These are phyloP conservation scores for Catamblyrhynchus diadema DNA, from an alignment of 2,797 vertebrate genomes.

Conservation along the genomic window DNA sequence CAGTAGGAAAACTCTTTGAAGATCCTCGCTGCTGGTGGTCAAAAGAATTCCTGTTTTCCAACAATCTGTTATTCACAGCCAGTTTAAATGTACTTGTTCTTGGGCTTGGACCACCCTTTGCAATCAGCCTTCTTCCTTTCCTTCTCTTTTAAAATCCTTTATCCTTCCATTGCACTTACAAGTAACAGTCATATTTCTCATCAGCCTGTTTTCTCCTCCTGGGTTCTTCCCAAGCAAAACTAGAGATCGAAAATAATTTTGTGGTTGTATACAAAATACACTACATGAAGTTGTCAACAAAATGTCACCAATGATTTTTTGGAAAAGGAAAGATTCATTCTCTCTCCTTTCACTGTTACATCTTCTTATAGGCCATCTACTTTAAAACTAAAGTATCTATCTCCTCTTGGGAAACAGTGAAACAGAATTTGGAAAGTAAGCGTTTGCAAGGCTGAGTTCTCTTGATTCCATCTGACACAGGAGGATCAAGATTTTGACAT, in stretches of 20 bases:
- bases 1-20: background rate
- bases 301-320: background rate
- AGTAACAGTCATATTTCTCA: background rate
- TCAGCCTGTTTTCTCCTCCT: background rate
- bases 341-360: background rate
- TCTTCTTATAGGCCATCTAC: background rate
- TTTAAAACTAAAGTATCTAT: background rate
- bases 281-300: background rate
- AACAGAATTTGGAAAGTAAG: background rate
- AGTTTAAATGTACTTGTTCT: background rate
- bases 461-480: background rate
- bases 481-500: background rate
- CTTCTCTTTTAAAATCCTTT: background rate
- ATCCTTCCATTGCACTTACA: background rate
- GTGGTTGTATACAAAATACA: background rate
- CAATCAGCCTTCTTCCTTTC: background rate
- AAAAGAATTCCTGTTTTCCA: background rate
- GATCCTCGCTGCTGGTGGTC: background rate
- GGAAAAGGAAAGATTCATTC: background rate
- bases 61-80: background rate
- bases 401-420: background rate
- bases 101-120: background rate
- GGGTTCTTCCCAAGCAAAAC: background rate
- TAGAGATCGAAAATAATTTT: background rate
- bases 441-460: background rate